Conservation (phyloP, 2,888 invertebrate species). For the Patella pellucida region DNA sequence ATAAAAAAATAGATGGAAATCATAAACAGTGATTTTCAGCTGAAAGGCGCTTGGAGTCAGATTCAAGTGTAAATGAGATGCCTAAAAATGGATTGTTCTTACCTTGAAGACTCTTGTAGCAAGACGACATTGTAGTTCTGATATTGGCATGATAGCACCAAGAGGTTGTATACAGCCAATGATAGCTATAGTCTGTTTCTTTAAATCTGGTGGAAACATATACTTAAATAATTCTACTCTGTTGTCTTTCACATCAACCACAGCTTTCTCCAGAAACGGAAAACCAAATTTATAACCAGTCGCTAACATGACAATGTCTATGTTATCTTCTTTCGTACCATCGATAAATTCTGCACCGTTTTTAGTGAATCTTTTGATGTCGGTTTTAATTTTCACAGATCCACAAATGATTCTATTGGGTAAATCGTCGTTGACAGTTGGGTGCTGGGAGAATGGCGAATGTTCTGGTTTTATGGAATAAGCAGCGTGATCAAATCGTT, state of each 20-base stretch:
- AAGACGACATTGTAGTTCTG: constrained; percentile 73
- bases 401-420: constrained; percentile 69
- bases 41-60: too few relatives aligned
- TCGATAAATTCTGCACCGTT: constrained; percentile 63
- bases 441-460: constrained; percentile 49
- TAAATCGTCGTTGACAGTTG: constrained; percentile 70
- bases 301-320: constrained; percentile 68
- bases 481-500: constrained; percentile 66
- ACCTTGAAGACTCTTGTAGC: constrained; percentile 69
- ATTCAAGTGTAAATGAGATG: too few relatives aligned
- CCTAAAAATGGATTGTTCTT: background rate
- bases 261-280: constrained; percentile 68
- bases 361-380: constrained; percentile 56
- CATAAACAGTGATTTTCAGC: too few relatives aligned
- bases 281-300: constrained; percentile 71
- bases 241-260: constrained; percentile 57
- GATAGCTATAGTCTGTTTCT: constrained; percentile 69
- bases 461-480: constrained; percentile 70
- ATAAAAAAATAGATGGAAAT: too few relatives aligned
- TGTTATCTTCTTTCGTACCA: constrained; percentile 59
- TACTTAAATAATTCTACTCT: constrained; percentile 69
- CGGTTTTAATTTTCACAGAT: constrained; percentile 64
- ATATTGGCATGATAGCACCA: constrained; percentile 72
- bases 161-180: constrained; percentile 72
- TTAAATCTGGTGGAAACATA: constrained; percentile 68